phyloP scores from a whole-genome alignment of 35 echinoderm and acorn worm genomes.

The Ophioderma brevispina region DNA sequence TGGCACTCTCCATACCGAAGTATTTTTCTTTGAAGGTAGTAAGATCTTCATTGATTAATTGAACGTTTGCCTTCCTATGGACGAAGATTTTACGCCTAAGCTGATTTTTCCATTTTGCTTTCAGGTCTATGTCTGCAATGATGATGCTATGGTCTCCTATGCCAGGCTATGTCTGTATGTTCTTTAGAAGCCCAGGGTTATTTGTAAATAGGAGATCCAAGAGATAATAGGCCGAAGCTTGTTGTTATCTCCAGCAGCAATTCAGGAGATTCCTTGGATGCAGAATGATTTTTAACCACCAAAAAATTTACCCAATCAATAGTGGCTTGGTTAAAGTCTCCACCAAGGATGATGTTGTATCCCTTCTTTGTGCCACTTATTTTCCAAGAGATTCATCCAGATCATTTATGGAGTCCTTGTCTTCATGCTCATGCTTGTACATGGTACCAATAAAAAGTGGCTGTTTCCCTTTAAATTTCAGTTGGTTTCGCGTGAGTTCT shows the following conservation, averaged over 20 bases:
- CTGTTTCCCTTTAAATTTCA: neutral
- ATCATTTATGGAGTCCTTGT: neutral
- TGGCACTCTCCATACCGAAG: neutral
- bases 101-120: neutral
- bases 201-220: neutral
- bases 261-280: neutral
- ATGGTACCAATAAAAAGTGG: neutral
- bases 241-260: neutral
- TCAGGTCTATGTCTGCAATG: neutral
- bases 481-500: neutral
- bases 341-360: neutral
- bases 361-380: neutral
- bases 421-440: neutral
- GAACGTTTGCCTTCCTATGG: neutral
- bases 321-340: neutral
- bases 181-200: neutral
- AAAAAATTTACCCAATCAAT: neutral
- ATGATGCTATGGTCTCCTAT: neutral
- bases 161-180: neutral
- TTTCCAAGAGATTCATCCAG: neutral
- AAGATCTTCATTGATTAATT: neutral
- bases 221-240: neutral
- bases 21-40: neutral
- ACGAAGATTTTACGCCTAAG: neutral
- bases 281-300: neutral